Evolutionary conservation across 2,113 vertebrate species (phyloP).

Genomic region (Onychostoma macrolepis): DNA sequence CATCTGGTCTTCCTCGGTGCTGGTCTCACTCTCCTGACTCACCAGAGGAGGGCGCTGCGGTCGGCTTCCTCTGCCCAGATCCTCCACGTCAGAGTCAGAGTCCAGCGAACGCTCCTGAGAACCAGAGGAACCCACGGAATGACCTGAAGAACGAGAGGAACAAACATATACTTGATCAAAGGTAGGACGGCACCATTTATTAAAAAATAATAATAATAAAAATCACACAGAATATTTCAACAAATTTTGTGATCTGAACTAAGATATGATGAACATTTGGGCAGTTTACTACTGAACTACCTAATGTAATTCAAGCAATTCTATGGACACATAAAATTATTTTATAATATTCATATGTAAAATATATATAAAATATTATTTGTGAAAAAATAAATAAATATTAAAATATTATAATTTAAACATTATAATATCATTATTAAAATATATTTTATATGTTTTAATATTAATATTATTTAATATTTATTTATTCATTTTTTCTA

Average conservation of each 20-base stretch:
- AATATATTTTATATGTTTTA: no score
- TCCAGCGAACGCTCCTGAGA: slow-evolving; percentile 78
- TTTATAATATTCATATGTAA: neutral
- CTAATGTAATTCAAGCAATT: neutral
- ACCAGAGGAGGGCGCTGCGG: slow-evolving; percentile 36
- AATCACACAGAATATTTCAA: neutral
- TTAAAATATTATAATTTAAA: no score
- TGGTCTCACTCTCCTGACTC: slow-evolving; percentile 76
- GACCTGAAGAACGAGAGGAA: slow-evolving; percentile 37
- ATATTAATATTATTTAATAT: no score
- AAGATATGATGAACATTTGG: neutral
- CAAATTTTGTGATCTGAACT: neutral
- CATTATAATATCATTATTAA: no score
- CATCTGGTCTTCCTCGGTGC: slow-evolving; percentile 77
- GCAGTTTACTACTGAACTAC: neutral
- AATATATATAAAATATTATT: neutral
- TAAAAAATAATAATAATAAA: neutral
- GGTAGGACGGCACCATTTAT: neutral
- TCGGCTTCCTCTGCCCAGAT: slow-evolving; percentile 38
- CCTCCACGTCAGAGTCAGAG: slow-evolving; percentile 88
- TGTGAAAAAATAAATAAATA: no score
- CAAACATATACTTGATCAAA: neutral
- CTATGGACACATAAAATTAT: neutral
- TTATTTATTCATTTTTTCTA: no score
- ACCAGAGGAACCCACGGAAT: slow-evolving; percentile 70